Evolutionary conservation across 2,113 vertebrate genomes (phyloP).

Genomic region (Erythrocercus mccallii): DNA sequence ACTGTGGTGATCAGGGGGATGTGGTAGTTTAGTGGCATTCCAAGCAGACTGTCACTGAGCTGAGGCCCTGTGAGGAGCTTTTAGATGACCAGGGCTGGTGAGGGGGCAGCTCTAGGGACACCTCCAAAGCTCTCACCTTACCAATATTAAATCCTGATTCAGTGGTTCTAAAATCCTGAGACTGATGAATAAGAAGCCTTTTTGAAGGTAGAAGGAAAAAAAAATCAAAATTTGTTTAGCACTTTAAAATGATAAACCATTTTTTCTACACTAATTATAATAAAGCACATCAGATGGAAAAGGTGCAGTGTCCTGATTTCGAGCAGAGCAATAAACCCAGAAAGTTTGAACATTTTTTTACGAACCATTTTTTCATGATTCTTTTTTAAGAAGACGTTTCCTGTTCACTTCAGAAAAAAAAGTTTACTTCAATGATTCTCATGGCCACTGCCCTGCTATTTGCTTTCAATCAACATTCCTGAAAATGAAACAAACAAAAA

Average conservation of each 20-base stretch:
- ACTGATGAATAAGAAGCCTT: neutral
- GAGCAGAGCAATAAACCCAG: neutral
- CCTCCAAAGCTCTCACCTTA: neutral
- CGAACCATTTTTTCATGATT: neutral
- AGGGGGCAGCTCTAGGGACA: accelerated
- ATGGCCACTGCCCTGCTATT: neutral
- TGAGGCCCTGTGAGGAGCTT: neutral
- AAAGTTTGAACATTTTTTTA: neutral
- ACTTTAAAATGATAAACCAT: neutral
- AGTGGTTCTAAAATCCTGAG: neutral
- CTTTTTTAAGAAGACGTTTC: neutral
- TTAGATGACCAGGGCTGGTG: neutral
- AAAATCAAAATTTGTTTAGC: neutral
- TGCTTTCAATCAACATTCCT: constrained; percentile 33
- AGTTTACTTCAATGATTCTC: neutral
- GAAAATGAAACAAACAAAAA: neutral
- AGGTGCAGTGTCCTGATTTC: neutral
- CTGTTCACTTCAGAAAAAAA: neutral
- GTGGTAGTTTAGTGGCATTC: neutral
- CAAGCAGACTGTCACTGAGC: neutral
- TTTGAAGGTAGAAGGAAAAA: neutral
- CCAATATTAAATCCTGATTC: neutral
- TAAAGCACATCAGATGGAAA: neutral
- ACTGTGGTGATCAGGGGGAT: neutral
- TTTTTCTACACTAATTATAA: neutral